A percentile compares a stretch with the other conserved stretches of the same genome.
Conservation (phyloP, 2,797 vertebrate genomes). For the Gallinago nigripennis region DNA sequence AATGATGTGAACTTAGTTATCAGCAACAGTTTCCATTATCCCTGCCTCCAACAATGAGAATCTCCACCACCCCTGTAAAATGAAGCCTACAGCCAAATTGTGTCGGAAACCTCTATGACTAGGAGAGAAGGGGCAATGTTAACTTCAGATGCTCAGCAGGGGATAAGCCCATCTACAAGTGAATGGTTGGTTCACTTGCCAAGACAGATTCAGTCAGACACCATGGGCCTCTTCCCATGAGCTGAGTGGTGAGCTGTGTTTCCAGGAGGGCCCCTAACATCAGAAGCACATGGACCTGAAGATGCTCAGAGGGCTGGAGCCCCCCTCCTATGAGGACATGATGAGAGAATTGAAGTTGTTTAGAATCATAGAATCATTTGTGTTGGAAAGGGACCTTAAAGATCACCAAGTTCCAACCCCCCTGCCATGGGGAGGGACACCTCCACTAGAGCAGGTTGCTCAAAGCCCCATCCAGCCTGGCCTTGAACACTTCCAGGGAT, state of each 20-base stretch:
- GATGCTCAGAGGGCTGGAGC: too few species aligned
- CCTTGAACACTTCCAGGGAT: too few species aligned
- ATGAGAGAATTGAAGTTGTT: too few species aligned
- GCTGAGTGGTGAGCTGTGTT: fast-evolving
- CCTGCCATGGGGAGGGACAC: too few species aligned
- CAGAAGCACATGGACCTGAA: not conserved
- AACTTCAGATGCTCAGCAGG: not conserved
- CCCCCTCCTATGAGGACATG: too few species aligned
- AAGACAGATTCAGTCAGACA: not conserved
- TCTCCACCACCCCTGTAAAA: not conserved
- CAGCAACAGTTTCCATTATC: not conserved
- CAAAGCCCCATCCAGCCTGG: too few species aligned
- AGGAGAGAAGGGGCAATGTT: not conserved
- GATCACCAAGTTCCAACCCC: too few species aligned
- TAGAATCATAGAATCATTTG: too few species aligned
- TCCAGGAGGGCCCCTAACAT: not conserved
- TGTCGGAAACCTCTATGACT: not conserved
- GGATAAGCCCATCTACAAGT: not conserved
- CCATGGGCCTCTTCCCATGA: not conserved
- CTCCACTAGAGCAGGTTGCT: too few species aligned
- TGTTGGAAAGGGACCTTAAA: too few species aligned
- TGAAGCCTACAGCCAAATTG: fast-evolving
- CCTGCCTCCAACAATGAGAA: fast-evolving
- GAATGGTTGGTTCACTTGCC: not conserved
- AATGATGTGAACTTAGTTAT: not conserved